Evolutionary conservation across 2,113 vertebrate genomes (phyloP).

Genomic region (Mobula hypostoma): DNA sequence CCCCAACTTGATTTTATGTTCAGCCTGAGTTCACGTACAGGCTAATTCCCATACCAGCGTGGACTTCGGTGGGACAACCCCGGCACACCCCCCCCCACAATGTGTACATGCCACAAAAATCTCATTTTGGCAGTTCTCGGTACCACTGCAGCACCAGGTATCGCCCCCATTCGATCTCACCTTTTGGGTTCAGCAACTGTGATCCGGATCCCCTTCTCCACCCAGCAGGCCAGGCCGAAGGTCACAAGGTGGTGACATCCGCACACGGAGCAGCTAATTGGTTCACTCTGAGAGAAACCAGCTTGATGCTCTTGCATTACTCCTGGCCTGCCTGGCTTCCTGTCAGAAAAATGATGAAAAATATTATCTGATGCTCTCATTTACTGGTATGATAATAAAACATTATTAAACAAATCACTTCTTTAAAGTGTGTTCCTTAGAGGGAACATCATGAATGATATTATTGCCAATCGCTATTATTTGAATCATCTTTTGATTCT

Average conservation of each 20-base stretch:
- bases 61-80: too few species aligned
- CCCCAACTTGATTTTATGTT: too few species aligned
- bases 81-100: too few species aligned
- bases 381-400: not conserved
- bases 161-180: too few species aligned
- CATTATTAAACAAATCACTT: not conserved
- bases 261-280: not conserved
- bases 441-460: not conserved
- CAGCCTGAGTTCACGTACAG: too few species aligned
- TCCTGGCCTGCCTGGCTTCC: not conserved
- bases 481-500: not conserved
- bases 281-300: not conserved
- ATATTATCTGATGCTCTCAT: not conserved
- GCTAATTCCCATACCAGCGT: too few species aligned
- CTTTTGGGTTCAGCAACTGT: not conserved
- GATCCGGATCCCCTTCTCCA: not conserved
- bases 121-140: too few species aligned
- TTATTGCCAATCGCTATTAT: not conserved
- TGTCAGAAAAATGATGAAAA: not conserved
- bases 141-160: too few species aligned
- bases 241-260: not conserved
- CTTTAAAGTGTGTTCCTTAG: not conserved
- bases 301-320: not conserved
- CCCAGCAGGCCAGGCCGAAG: not conserved
- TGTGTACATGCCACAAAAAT: too few species aligned